Conservation (phyloP, 2,113 vertebrate genomes). For the Desmodus rotundus region DNA sequence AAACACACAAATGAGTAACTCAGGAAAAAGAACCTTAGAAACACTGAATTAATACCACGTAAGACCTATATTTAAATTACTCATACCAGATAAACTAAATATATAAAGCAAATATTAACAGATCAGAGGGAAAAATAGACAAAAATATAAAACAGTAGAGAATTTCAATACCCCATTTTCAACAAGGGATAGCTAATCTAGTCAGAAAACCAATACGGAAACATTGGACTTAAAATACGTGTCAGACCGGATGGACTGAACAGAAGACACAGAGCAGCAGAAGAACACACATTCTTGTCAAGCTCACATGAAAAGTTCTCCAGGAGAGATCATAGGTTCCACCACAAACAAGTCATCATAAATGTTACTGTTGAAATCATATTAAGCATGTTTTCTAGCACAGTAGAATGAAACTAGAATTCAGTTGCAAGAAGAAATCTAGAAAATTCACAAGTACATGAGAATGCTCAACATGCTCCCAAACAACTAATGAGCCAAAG, state of each 20-base stretch:
- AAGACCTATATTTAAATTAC: background rate
- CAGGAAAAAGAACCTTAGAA: background rate
- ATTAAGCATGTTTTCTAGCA: background rate
- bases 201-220: background rate
- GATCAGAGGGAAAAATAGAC: background rate
- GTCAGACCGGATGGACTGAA: background rate
- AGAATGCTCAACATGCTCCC: background rate
- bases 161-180: background rate
- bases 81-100: background rate
- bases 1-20: background rate
- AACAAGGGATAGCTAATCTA: background rate
- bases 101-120: background rate
- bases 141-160: background rate
- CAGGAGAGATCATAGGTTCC: background rate
- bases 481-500: background rate
- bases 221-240: background rate
- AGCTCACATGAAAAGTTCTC: background rate
- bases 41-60: background rate
- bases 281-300: background rate
- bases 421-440: background rate
- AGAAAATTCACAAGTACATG: background rate
- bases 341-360: background rate
- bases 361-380: background rate
- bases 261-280: background rate
- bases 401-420: background rate